Conservation (phyloP, 2,113 vertebrate genomes). For the Amazona vittata region DNA sequence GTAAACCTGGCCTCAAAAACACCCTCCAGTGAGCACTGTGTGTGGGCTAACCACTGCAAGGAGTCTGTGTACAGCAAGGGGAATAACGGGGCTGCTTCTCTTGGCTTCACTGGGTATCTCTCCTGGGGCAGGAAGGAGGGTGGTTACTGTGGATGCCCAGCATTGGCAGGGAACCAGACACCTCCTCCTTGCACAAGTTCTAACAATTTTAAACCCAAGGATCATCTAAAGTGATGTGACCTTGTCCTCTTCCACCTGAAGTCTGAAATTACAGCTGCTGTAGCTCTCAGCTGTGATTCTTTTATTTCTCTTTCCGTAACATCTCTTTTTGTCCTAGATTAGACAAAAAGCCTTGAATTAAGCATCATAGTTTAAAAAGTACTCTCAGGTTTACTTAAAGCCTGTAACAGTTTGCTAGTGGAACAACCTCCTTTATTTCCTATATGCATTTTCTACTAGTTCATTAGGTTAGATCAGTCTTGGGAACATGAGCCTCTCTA, state of each 20-base stretch:
- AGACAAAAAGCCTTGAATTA: neutral
- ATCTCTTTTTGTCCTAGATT: neutral
- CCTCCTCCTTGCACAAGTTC: neutral
- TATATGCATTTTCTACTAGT: neutral
- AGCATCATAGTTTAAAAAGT: neutral
- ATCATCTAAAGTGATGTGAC: neutral
- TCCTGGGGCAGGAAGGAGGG: neutral
- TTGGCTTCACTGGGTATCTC: accelerated
- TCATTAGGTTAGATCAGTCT: neutral
- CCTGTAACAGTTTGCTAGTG: neutral
- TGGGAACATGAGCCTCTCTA: neutral
- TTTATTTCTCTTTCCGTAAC: neutral
- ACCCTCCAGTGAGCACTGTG: accelerated
- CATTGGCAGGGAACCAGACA: neutral
- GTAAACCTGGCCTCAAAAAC: neutral
- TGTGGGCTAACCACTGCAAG: neutral
- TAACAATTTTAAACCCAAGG: accelerated
- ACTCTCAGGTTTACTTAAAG: neutral
- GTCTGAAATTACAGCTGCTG: neutral
- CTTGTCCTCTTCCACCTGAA: neutral
- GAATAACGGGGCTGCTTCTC: neutral
- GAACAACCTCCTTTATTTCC: neutral
- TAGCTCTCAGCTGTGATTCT: neutral
- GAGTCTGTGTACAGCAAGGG: neutral
- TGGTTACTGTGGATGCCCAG: accelerated